Base-by-base conservation (phyloP, 2,113 vertebrate genomes). In the Halichoerus grypus region DNA sequence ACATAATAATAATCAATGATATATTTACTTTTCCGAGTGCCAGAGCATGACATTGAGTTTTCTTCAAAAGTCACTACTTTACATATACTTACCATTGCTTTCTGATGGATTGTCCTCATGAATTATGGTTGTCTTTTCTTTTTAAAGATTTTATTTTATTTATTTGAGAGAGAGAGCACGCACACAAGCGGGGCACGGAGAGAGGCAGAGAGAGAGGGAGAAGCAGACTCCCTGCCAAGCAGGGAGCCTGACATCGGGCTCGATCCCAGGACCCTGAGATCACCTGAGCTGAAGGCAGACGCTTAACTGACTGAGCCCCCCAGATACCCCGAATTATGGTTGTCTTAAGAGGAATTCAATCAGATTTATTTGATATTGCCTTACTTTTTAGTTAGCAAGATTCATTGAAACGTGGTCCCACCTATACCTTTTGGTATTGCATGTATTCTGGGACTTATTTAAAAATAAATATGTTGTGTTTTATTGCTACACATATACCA, bases 11-110 rank as follows among this genome's bases (percentile, higher is more conserved):
- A 51, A 61, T 51, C 57, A 82, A 19, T 36, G 21, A 84, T 76
- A 82, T 12, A 61, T 79, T 79, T 59, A 81, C 39, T 88, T 80
- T 85, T 74, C 55, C 59, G 51, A 88, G 83, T 42, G 3, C 21
- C 33, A 96, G 77, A 74, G 19, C 18, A 65, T 22, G 7, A 36
- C 71, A 76, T 12, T 22, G 42, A 88, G 28, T 85, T 72, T 21
- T 92, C 63, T 94, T 91, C n/a, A 65, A 93, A 94, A 88, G 46
- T 88, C 31, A n/a, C 0, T 74, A 39, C 33, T 83, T 74, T 76
- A 13, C 49, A 4, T 88, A 9, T 49, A 46, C 33, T 82, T 89
- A 21, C 42, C 21, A 11, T 18, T 65, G 15, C 63, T 63, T 79
- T 80, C 86, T 57, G 53, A 57, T 57, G 42, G 15, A 28, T 59